Evolutionary conservation across 2,888 invertebrate species (phyloP).

Genomic region (Orthosia cruda): DNA sequence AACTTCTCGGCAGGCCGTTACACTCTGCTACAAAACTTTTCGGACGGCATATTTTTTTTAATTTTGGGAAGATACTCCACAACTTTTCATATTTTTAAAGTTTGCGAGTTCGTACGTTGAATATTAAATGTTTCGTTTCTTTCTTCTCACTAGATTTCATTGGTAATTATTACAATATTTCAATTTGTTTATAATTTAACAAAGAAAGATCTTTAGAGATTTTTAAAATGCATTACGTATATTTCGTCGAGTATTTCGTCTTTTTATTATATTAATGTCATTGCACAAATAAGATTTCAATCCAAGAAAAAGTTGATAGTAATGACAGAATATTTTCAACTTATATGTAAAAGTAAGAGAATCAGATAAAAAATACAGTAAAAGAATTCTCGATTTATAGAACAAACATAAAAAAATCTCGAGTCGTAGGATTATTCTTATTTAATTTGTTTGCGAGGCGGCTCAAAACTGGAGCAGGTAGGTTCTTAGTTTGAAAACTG

Average conservation of each 20-base stretch:
- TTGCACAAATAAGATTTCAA: constrained; percentile 23
- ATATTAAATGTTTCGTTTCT: constrained; percentile 76
- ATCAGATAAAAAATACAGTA: constrained; percentile 28
- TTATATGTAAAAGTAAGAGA: constrained; percentile 23
- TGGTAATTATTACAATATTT: constrained; percentile 47
- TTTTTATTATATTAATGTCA: constrained; percentile 3
- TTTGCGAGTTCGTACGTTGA: constrained; percentile 72
- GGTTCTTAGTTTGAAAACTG: constrained; percentile 48
- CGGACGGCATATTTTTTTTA: constrained; percentile 66
- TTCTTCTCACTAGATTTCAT: constrained; percentile 57
- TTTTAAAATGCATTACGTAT: constrained; percentile 17
- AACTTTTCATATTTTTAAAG: constrained; percentile 71
- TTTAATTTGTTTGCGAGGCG: constrained; percentile 48
- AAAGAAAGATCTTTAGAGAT: constrained; percentile 9
- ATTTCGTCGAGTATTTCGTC: constrained; percentile 21
- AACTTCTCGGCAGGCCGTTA: too few relatives aligned
- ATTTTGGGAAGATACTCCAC: constrained; percentile 67
- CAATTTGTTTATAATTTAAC: constrained; percentile 22
- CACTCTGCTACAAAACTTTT: too few relatives aligned
- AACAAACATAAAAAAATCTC: constrained; percentile 40
- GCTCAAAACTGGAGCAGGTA: constrained; percentile 39
- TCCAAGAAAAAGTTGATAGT: not conserved
- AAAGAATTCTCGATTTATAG: constrained; percentile 20
- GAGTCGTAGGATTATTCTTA: constrained; percentile 14
- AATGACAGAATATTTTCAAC: constrained; percentile 8